These are phyloP conservation scores for Bruchidius siliquastri DNA, from an alignment of 2,888 invertebrate species.

Conservation along the genomic window DNA sequence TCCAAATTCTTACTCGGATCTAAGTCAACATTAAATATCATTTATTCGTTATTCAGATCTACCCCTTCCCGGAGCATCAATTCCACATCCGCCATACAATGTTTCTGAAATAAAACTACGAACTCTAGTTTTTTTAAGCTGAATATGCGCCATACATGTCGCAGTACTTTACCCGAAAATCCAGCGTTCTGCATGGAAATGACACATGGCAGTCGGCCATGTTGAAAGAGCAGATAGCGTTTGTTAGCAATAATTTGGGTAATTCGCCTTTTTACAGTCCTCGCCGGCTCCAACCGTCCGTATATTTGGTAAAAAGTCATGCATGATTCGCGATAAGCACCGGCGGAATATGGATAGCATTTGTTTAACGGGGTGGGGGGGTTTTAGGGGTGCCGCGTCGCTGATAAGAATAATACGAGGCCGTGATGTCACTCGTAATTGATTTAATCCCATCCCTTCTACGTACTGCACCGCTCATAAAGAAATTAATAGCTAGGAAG, in stretches of 20 bases:
- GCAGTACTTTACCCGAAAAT: neutral
- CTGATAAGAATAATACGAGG: slow-evolving; percentile 35
- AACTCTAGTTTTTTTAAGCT: neutral
- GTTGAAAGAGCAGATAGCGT: neutral
- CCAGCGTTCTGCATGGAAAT: neutral
- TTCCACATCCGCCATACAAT: too few species aligned
- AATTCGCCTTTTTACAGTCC: neutral
- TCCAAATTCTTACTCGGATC: too few species aligned
- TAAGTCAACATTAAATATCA: too few species aligned
- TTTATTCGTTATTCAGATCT: too few species aligned
- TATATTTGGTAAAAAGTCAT: slow-evolving; percentile 33
- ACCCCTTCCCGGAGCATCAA: too few species aligned
- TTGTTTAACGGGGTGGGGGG: slow-evolving; percentile 33
- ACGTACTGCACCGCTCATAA: slow-evolving; percentile 15
- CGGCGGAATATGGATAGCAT: slow-evolving; percentile 32
- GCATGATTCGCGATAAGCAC: slow-evolving; percentile 33
- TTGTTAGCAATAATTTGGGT: neutral
- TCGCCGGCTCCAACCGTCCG: neutral
- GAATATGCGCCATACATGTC: neutral
- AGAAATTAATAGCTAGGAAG: slow-evolving; percentile 20
- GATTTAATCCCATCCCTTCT: slow-evolving; percentile 28
- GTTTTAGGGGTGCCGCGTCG: neutral
- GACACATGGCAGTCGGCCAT: neutral
- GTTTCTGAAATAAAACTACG: neutral
- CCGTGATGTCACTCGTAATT: slow-evolving; percentile 35